Evolutionary conservation across 2,888 invertebrate species (phyloP).

Genomic region (Aelia acuminata): DNA sequence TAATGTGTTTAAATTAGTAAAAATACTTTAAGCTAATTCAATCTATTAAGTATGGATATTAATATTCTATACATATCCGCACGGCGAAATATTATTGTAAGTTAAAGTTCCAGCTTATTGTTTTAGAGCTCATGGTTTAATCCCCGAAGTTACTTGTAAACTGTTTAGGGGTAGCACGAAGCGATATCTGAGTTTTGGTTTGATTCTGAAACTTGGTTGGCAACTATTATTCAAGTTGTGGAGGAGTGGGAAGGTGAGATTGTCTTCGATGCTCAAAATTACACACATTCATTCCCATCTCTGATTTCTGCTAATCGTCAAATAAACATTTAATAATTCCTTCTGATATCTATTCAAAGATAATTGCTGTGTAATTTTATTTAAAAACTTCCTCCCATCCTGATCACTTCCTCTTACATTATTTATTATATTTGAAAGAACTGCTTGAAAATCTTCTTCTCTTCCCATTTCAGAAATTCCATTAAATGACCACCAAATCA

Average conservation of each 20-base stretch:
- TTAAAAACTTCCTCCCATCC: too few relatives aligned
- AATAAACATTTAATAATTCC: neutral
- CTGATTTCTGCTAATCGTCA: neutral
- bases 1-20: neutral
- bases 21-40: neutral
- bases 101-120: neutral
- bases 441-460: too few relatives aligned
- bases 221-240: conserved; percentile 14
- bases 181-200: conserved; percentile 29
- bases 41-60: neutral
- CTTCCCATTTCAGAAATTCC: too few relatives aligned
- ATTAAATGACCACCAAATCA: too few relatives aligned
- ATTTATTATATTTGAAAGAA: too few relatives aligned
- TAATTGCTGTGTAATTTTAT: too few relatives aligned
- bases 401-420: too few relatives aligned
- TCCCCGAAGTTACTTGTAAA: neutral
- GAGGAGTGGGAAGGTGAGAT: conserved; percentile 27
- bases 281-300: neutral
- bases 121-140: conserved; percentile 10
- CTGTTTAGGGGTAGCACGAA: neutral
- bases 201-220: conserved; percentile 14
- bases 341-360: too few relatives aligned
- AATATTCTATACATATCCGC: neutral
- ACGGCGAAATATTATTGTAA: conserved; percentile 8
- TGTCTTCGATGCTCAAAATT: neutral